Conservation (phyloP, 2,888 invertebrate genomes). For the Drosophila buzzatii region DNA sequence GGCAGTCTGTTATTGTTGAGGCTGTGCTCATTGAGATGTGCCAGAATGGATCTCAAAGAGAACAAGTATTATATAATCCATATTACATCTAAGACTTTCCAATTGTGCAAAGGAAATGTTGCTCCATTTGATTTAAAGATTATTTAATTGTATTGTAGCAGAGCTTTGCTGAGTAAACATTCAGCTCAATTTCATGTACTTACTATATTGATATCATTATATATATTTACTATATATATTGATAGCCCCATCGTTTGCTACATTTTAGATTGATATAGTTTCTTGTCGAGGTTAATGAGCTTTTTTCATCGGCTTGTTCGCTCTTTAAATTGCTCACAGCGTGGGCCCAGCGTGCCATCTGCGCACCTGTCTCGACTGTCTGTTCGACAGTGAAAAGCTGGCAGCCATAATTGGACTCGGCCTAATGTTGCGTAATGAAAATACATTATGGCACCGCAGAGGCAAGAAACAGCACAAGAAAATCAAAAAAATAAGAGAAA, state of each 20-base stretch:
- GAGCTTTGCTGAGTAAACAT: neutral
- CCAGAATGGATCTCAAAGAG: neutral
- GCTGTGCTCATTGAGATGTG: constrained; percentile 21
- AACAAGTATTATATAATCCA: constrained; percentile 32
- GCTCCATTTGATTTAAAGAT: neutral
- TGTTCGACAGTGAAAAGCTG: constrained; percentile 63
- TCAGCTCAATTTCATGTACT: neutral
- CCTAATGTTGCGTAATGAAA: constrained; percentile 79
- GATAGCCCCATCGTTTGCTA: neutral
- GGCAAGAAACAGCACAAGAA: constrained; percentile 19
- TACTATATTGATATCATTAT: neutral
- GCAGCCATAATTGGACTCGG: constrained; percentile 70
- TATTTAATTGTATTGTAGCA: neutral
- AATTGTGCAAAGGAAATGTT: constrained; percentile 2
- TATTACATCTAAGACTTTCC: constrained; percentile 15
- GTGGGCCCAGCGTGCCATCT: constrained; percentile 42
- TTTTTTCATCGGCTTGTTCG: constrained; percentile 19
- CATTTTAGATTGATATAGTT: constrained; percentile 17
- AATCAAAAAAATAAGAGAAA: constrained; percentile 27
- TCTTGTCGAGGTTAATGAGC: constrained; percentile 15
- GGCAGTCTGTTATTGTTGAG: constrained; percentile 38
- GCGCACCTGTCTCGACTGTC: constrained; percentile 52
- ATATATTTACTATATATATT: neutral
- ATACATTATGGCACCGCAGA: constrained; percentile 68
- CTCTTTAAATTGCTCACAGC: constrained; percentile 50